These are phyloP conservation scores for Zelostemma sp. DNA, from an alignment of 1,140 invertebrate genomes.

Conservation along the genomic window DNA sequence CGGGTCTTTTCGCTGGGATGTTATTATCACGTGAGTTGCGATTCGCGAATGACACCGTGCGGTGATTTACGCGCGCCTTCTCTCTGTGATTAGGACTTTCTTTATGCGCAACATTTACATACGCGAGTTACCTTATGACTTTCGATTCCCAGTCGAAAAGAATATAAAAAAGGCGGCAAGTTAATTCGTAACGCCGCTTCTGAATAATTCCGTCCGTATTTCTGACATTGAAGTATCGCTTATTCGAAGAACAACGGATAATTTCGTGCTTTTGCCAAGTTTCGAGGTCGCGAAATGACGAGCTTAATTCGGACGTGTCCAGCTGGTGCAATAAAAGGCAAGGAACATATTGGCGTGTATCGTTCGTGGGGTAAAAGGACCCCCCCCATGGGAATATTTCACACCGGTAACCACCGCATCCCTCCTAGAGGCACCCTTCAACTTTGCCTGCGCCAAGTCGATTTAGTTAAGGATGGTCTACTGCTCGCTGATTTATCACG, in stretches of 20 bases:
- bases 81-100: slow-evolving; percentile 63
- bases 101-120: slow-evolving; percentile 40
- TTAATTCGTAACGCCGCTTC: too few relatives aligned
- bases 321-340: slow-evolving; percentile 57
- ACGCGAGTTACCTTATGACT: slow-evolving; percentile 16
- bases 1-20: slow-evolving; percentile 51
- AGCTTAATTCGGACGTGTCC: slow-evolving; percentile 40
- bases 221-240: too few relatives aligned
- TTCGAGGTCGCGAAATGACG: slow-evolving; percentile 17
- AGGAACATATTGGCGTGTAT: slow-evolving; percentile 58
- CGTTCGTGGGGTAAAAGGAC: slow-evolving; percentile 28
- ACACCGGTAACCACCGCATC: slow-evolving; percentile 69
- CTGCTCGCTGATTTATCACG: slow-evolving; percentile 65
- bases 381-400: slow-evolving; percentile 71
- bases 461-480: slow-evolving; percentile 70
- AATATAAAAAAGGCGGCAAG: too few relatives aligned
- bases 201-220: not conserved
- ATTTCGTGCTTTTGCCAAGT: slow-evolving; percentile 17
- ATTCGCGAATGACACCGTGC: slow-evolving; percentile 60
- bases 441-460: slow-evolving; percentile 65
- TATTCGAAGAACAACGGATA: not conserved
- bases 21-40: slow-evolving; percentile 65
- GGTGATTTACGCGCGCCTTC: slow-evolving; percentile 56
- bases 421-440: slow-evolving; percentile 47
- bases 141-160: slow-evolving; percentile 12